phyloP scores from a whole-genome alignment of 2,113 vertebrate genomes.

The Ciconia stormi region DNA sequence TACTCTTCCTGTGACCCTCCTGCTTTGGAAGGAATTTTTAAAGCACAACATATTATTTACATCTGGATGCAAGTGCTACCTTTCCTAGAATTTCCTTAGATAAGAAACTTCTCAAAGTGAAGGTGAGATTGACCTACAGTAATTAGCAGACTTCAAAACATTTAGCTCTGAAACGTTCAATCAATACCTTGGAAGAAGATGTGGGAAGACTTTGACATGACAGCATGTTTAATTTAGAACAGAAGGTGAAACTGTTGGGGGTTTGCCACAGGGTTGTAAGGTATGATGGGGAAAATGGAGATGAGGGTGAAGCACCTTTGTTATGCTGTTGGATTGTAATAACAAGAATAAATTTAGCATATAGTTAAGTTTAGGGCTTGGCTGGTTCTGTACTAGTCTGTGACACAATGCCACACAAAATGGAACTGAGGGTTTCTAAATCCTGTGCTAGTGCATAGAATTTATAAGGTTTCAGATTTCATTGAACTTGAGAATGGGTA shows the following conservation, averaged over 20 bases:
- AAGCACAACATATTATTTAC: not conserved
- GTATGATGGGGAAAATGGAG: not conserved
- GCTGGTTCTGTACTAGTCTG: not conserved
- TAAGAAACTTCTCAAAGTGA: not conserved
- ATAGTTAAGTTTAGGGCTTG: not conserved
- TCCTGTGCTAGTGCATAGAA: not conserved
- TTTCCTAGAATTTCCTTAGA: not conserved
- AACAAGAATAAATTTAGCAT: constrained; percentile 43
- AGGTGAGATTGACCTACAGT: not conserved
- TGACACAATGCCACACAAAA: not conserved
- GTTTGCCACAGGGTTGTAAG: not conserved
- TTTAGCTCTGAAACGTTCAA: not conserved
- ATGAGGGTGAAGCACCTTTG: not conserved
- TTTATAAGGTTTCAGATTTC: not conserved
- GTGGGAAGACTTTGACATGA: not conserved
- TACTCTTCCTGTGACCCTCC: not conserved
- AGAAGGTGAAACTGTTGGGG: not conserved
- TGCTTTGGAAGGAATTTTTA: not conserved
- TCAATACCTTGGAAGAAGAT: not conserved
- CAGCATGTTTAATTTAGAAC: not conserved
- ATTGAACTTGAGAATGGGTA: not conserved
- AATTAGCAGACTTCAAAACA: not conserved
- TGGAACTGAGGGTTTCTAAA: not conserved
- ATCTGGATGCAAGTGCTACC: not conserved
- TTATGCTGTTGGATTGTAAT: not conserved